Conservation (phyloP, 1,140 invertebrate species). For the Metaphire vulgaris region DNA sequence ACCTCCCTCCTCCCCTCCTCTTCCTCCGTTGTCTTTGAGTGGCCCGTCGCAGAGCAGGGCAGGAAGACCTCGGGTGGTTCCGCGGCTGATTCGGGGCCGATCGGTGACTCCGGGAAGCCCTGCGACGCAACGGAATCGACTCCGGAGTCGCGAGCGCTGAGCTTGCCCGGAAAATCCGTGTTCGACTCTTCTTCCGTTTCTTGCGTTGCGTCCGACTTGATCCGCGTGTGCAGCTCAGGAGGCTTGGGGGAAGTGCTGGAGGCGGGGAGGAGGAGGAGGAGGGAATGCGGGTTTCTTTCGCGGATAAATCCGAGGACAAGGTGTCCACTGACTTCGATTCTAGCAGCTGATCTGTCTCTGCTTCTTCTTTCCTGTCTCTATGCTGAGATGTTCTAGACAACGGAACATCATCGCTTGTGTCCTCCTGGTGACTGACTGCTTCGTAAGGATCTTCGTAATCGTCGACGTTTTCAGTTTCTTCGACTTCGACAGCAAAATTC, state of each 20-base stretch:
- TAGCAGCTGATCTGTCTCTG: background rate
- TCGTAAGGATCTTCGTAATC: slow-evolving; percentile 17
- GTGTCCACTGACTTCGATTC: background rate
- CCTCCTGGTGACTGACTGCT: too few relatives aligned
- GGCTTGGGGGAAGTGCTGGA: background rate
- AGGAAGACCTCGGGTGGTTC: background rate
- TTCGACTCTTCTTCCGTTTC: too few relatives aligned
- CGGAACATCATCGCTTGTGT: background rate
- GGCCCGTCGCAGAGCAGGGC: background rate
- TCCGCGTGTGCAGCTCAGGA: background rate
- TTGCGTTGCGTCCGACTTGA: too few relatives aligned
- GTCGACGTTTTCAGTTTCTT: background rate
- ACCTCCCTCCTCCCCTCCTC: background rate
- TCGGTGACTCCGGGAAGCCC: slow-evolving; percentile 12
- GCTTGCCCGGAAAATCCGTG: background rate
- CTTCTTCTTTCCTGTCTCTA: background rate
- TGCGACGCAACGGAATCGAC: slow-evolving; percentile 19
- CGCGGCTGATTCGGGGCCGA: background rate
- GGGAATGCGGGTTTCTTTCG: background rate
- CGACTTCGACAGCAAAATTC: slow-evolving; percentile 8
- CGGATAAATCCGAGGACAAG: background rate
- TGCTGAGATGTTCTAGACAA: background rate
- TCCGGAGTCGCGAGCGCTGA: slow-evolving; percentile 10
- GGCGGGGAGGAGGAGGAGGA: background rate
- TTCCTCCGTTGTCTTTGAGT: background rate